Evolutionary conservation across 2,888 invertebrate genomes (phyloP), one percentile per base, ranked within the genome.

Genomic region (Platerodrilus igneus): DNA sequence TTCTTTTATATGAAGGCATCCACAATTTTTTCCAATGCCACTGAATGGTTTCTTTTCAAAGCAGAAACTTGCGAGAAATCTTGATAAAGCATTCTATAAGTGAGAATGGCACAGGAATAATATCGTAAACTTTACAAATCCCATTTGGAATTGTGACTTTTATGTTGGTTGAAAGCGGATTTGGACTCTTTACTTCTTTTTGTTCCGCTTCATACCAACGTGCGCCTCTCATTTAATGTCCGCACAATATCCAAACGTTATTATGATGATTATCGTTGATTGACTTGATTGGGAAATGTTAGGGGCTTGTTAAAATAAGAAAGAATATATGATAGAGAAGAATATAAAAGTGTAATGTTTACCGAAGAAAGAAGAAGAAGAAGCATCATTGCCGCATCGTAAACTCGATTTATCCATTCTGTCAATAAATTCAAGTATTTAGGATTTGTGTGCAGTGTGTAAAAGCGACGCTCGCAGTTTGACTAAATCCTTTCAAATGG

Each of bases 51-150:
- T 58, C 58, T 56, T 60, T 62, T 62, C 55, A 62, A 63, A 60
- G 58, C 54, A 56, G 59, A 56, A 63, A 63, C 59, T 60, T 59
- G 57, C n/a, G 57, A 56, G 58, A 59, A 57, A 65, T 67, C 66
- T 63, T 62, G 63, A 66, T 64, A 63, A 62, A 58, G 59, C 61
- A 55, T 63, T 64, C 63, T 64, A 64, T 65, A 67, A 68, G 64
- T 63, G 65, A 64, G 66, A 68, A 67, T 63, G 62, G 67, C 66
- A 60, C 62, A 57, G 59, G 67, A 68, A 68, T 68, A 67, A 68
- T 68, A 67, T 68, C 69, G 67, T 69, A 68, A 69, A 69, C 65
- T 68, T 68, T 65, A 64, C 66, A 67, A 69, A 69, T 68, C 67
- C 67, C 67, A 66, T 67, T 67, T 63, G 63, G 67, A 68, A 69